Base-by-base conservation (phyloP, 2,113 vertebrate species). In the Pseudorasbora parva region DNA sequence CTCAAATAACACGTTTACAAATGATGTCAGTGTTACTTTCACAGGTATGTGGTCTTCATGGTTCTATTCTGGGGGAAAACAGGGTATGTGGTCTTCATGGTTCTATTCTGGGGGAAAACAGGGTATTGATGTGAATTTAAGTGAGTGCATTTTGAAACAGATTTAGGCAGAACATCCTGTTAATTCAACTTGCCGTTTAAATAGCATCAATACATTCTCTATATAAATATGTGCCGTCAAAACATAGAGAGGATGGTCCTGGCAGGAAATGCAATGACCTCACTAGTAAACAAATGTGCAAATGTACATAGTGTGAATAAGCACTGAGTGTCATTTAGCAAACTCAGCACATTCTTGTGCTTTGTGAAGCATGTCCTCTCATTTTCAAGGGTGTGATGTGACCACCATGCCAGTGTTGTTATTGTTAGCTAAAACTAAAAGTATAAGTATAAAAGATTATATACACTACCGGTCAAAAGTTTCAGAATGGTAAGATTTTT, bases 11-110 rank as follows among this genome's bases (percentile, higher is more conserved):
- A 25, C 12, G 49, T 21, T 77, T 78, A 33, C 86, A 66, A 87
- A 88, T 41, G 87, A 90, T 3, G 81, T 71, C 84, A 90, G 37
- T 83, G 71, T 86, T 76, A 75, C 86, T 2, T 80, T 84, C 51
- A 78, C 78, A n/a, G 92, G 92, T 93, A 90, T 43, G 92, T 92
- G 23, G n/a, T 37, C 75, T 76, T 33, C 25, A 3, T 54, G 43
- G 37, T 45, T 82, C 33, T 30, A 30, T 30, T 30, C 30, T 3
- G 30, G 30, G 30, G 30, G 30, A 30, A 30, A 30, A 30, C 1
- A 30, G 30, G 12, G 25, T 3, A 7, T 30, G 92, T 92, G 23
- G n/a, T 37, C 75, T 76, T 33, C 25, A 3, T 54, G 43, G 37
- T 45, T 82, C 33, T 30, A 30, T 30, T 30, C 30, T 3, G 30